A percentile compares a stretch with the other conserved stretches of the same genome.
Evolutionary conservation across 1,140 invertebrate genomes (phyloP).

Genomic region (Hesperophylax magnus): DNA sequence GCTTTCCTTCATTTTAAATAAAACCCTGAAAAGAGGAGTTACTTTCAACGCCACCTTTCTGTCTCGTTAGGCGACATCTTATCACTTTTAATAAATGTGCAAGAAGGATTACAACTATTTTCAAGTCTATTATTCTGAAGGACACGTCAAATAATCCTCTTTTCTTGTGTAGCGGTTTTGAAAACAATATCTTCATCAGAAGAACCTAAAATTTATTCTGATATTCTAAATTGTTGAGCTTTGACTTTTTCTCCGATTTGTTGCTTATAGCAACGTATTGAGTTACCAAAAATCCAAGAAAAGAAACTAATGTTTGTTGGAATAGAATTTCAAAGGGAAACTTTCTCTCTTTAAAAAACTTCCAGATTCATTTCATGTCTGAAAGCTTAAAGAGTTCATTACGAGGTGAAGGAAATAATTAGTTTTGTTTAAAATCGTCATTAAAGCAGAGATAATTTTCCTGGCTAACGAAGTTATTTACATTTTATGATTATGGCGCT

Average conservation of each 20-base stretch:
- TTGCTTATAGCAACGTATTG: not conserved
- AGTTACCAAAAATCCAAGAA: too few relatives aligned
- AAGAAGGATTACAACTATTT: not conserved
- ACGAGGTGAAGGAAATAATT: slow-evolving; percentile 15
- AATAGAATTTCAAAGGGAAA: not conserved
- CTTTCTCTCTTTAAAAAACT: slow-evolving; percentile 9
- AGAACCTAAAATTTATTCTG: too few relatives aligned
- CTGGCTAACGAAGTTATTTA: too few relatives aligned
- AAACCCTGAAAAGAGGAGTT: too few relatives aligned
- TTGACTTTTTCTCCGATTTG: not conserved
- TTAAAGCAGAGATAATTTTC: not conserved
- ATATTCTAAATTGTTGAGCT: not conserved
- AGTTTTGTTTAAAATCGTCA: slow-evolving; percentile 10
- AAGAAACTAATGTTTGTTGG: not conserved
- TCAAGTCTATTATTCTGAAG: not conserved
- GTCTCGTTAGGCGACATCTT: not conserved
- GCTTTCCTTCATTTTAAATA: too few relatives aligned
- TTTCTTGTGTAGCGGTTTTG: not conserved
- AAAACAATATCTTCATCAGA: not conserved
- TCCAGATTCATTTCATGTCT: slow-evolving; percentile 9
- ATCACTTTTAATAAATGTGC: slow-evolving; percentile 16
- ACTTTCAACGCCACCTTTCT: too few relatives aligned
- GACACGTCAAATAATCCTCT: not conserved
- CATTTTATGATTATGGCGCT: too few relatives aligned
- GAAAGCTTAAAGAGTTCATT: slow-evolving; percentile 1